phyloP scores from a whole-genome alignment of 2,888 invertebrate genomes.

The Tholera decimalis region DNA sequence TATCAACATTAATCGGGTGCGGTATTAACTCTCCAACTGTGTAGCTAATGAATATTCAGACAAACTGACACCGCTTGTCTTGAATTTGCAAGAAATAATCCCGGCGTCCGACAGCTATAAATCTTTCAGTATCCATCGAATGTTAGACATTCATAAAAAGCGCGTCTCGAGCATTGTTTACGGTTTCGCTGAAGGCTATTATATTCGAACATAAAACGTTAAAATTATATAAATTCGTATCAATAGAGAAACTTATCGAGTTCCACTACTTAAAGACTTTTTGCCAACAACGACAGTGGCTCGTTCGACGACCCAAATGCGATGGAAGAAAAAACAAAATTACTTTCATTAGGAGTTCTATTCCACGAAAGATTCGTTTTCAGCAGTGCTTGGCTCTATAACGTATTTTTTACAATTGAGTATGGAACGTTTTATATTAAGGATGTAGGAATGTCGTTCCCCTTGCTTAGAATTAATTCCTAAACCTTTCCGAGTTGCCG shows the following conservation, averaged over 20 bases:
- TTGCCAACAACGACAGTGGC: slow-evolving; percentile 29
- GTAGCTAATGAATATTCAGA: slow-evolving; percentile 85
- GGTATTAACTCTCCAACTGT: slow-evolving; percentile 76
- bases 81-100: slow-evolving; percentile 85
- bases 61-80: slow-evolving; percentile 81
- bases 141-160: slow-evolving; percentile 51
- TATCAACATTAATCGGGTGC: slow-evolving; percentile 76
- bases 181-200: slow-evolving; percentile 18
- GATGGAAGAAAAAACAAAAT: slow-evolving; percentile 45
- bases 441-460: slow-evolving; percentile 16
- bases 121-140: slow-evolving; percentile 74
- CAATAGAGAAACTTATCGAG: slow-evolving; percentile 20
- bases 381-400: slow-evolving; percentile 4
- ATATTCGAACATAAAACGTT: slow-evolving; percentile 14
- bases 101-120: slow-evolving; percentile 76
- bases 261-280: slow-evolving; percentile 20
- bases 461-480: slow-evolving; percentile 28
- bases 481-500: slow-evolving; percentile 3
- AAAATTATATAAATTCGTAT: slow-evolving; percentile 20
- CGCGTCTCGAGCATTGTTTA: slow-evolving; percentile 35
- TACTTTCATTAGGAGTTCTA: slow-evolving; percentile 42
- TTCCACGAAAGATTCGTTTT: slow-evolving; percentile 26
- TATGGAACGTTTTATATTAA: slow-evolving; percentile 26
- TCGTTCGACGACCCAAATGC: slow-evolving; percentile 34
- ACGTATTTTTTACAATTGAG: slow-evolving; percentile 1